Base-by-base conservation (phyloP, 2,797 vertebrate genomes). In the Brachymystax lenok region DNA sequence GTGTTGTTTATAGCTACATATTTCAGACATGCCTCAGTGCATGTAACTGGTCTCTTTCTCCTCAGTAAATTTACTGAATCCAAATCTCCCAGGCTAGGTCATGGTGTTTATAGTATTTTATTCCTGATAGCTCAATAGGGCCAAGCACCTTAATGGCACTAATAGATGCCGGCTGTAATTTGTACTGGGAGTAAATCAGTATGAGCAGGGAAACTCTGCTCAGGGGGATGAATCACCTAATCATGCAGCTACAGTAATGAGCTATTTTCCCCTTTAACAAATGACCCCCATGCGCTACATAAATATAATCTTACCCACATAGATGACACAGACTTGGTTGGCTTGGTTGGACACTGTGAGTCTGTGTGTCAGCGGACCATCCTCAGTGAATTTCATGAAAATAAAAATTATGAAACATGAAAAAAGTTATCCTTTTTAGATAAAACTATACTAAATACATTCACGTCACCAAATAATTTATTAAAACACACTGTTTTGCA, bases 151-250 rank as follows among this genome's bases (percentile, higher is more conserved):
- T 84, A 84, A 90, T 64, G 76, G 75, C 81, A 77, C 83, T 90
- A 88, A 90, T 85, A 77, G 87, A 84, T 76, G 83, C 88, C 78
- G 84, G 79, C 81, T 87, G 85, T 82, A 87, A 89, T 91, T 88
- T 88, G 88, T 90, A 83, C 85, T 82, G 66, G 16, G 87, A 88
- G 87, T 88, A 89, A 88, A 92, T 91, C 84, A 88, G 83, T 73
- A 74, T 73, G 80, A 78, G 85, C 46, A 46, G 69, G 68, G 75
- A 52, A 63, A 33, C 10, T 28, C 2, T 14, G 46, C 24, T 21
- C 74, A 74, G 73, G 66, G 66, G 77, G 56, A 88, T 82, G 82
- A 85, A 87, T 87, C 85, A 81, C 78, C 83, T 74, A 76, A 83
- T 86, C 86, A 89, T 72, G 51, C 72, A 19, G 40, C 73, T 75